Conservation (phyloP, 2,797 vertebrate genomes). For the Eospalax fontanierii region DNA sequence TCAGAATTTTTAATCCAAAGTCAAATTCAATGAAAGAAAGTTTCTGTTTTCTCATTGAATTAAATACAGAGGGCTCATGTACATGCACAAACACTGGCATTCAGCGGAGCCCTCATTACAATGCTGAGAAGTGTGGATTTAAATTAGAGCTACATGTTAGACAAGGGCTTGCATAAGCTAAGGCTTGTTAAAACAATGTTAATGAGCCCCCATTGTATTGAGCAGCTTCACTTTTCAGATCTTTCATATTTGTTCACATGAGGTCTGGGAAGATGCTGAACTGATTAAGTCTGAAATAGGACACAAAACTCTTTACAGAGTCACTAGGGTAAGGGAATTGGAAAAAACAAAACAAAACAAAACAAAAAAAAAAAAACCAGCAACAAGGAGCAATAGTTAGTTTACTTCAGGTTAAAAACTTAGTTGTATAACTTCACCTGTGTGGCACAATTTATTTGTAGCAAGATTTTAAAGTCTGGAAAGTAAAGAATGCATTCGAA, state of each 20-base stretch:
- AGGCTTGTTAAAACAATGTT: conserved; percentile 81
- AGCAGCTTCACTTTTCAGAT: conserved; percentile 69
- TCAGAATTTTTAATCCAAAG: conserved; percentile 46
- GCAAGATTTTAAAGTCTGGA: background rate
- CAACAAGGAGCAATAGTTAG: background rate
- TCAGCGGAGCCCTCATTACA: conserved; percentile 68
- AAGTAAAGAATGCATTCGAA: background rate
- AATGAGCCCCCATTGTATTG: conserved; percentile 80
- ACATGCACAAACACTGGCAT: conserved; percentile 72
- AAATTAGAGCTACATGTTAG: conserved; percentile 77
- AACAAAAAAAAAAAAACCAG: background rate
- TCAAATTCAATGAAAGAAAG: conserved; percentile 18
- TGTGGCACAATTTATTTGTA: background rate
- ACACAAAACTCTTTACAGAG: conserved; percentile 34
- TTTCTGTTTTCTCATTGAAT: conserved; percentile 68
- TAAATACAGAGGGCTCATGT: conserved; percentile 41
- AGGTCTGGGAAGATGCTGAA: conserved; percentile 71
- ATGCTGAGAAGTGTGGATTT: conserved; percentile 74
- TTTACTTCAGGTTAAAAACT: conserved; percentile 51
- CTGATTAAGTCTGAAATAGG: conserved; percentile 76
- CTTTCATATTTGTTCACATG: conserved; percentile 78
- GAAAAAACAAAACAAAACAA: conserved; percentile 25
- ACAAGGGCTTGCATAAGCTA: conserved; percentile 67
- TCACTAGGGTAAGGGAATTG: conserved; percentile 52
- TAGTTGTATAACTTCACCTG: background rate